A percentile compares a stretch with the other conserved stretches of the same genome.
Conservation (phyloP, 2,797 vertebrate genomes). For the Meriones psammophilus region DNA sequence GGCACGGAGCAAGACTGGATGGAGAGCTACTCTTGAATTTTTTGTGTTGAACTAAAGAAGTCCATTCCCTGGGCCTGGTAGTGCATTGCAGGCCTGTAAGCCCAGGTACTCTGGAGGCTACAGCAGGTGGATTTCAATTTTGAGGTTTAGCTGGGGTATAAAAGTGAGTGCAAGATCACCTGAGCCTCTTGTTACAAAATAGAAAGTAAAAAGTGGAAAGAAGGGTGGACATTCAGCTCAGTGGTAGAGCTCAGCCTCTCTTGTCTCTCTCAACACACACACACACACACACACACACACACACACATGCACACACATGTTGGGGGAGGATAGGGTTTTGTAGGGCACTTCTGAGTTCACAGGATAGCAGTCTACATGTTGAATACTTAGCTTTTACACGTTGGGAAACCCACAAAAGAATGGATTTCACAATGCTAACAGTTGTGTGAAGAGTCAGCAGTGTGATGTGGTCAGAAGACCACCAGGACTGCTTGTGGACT, state of each 20-base stretch:
- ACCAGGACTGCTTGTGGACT: background rate
- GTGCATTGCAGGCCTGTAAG: background rate
- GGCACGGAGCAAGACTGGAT: background rate
- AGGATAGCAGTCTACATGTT: background rate
- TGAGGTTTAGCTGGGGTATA: background rate
- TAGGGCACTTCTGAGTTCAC: background rate
- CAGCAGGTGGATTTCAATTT: background rate
- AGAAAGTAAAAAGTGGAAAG: background rate
- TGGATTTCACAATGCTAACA: constrained; percentile 58
- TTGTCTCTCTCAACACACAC: background rate
- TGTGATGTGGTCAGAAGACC: background rate
- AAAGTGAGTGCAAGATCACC: background rate
- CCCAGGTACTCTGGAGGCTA: background rate
- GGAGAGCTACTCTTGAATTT: background rate
- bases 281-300: background rate
- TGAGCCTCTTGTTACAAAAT: background rate
- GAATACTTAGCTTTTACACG: background rate
- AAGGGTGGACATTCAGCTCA: background rate
- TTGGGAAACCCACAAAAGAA: constrained; percentile 15
- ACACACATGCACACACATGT: background rate
- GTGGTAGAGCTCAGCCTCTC: background rate
- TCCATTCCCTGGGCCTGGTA: background rate
- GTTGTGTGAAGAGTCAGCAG: constrained; percentile 18
- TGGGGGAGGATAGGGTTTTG: background rate
- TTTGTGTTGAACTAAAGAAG: background rate